Evolutionary conservation across 2,888 invertebrate species (phyloP), one percentile per base, ranked within the genome.

Genomic region (Campoplex capitator): DNA sequence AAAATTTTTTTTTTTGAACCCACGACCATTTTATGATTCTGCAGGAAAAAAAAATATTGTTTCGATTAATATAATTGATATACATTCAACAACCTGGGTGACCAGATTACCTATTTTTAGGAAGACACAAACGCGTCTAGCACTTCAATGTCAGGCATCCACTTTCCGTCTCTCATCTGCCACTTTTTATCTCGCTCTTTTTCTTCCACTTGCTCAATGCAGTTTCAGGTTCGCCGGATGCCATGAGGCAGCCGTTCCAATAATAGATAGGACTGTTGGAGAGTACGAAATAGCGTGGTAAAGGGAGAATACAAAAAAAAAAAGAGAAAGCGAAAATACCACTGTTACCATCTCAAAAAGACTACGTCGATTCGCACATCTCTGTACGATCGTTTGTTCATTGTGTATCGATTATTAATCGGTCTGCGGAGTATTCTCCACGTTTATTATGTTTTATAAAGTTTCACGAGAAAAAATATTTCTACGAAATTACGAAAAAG

Each of bases 121-220:
- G 71, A 58, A 76, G 48, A 58, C 73, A 82, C 68, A 45, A 85
- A 58, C 71, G 65, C 77, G 78, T 73, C 76, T 35, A 70, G 71
- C 75, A 6, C 73, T 23, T 85, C 85, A 85, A 85, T 87, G 87
- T 85, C 84, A 85, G 70, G 62, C 74, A 71, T 62, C 73, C 71
- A 68, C 76, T 78, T 48, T 71, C 83, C 56, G 68, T 62, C 82
- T 32, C 62, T 73, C 85, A 51, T 16, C 9, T 67, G 38, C 62
- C 73, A 42, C 54, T 54, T 42, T 18, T 54, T n/a, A 16, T 51
- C 78, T 83, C 58, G 23, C 16, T 9, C 35, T 51, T 76, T 32
- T 82, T 75, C 35, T 77, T 86, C 71, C 23, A 45, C 54, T 81
- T 45, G 76, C 42, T 71, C 48, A 56, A 78, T 85, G 77, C 82